phyloP scores from a whole-genome alignment of 2,888 invertebrate genomes.

The Microdon myrmicae region DNA sequence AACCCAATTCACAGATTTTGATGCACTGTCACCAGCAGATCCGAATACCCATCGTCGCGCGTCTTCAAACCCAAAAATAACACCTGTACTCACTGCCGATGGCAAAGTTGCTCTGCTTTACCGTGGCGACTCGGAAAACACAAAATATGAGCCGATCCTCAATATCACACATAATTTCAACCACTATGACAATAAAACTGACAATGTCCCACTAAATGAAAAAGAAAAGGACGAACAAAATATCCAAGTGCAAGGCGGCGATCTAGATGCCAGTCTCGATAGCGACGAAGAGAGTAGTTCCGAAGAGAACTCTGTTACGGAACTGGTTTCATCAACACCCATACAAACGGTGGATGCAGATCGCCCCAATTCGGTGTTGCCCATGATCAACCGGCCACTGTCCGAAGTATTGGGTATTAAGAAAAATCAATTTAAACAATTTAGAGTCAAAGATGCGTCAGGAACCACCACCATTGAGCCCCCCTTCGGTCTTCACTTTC shows the following conservation, averaged over 20 bases:
- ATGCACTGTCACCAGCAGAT: constrained; percentile 64
- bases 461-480: constrained; percentile 57
- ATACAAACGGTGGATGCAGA: constrained; percentile 39
- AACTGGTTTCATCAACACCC: constrained; percentile 52
- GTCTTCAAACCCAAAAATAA: constrained; percentile 67
- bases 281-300: constrained; percentile 50
- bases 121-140: constrained; percentile 67
- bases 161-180: constrained; percentile 66
- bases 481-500: constrained; percentile 56
- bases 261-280: constrained; percentile 47
- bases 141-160: constrained; percentile 67
- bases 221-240: constrained; percentile 47
- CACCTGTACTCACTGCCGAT: constrained; percentile 68
- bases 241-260: constrained; percentile 50
- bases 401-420: constrained; percentile 67
- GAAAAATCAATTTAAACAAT: constrained; percentile 67
- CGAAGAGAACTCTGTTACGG: constrained; percentile 58
- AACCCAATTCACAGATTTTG: constrained; percentile 63
- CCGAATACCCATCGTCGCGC: constrained; percentile 67
- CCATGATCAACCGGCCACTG: constrained; percentile 66
- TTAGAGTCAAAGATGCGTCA: constrained; percentile 63
- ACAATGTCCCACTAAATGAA: constrained; percentile 44
- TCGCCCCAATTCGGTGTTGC: constrained; percentile 61
- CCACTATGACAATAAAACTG: constrained; percentile 55
- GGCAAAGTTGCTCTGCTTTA: constrained; percentile 68